A percentile compares a stretch with the other conserved stretches of the same genome.
These are phyloP conservation scores for Bettongia penicillata DNA, from an alignment of 2,113 vertebrate species.

Conservation along the genomic window DNA sequence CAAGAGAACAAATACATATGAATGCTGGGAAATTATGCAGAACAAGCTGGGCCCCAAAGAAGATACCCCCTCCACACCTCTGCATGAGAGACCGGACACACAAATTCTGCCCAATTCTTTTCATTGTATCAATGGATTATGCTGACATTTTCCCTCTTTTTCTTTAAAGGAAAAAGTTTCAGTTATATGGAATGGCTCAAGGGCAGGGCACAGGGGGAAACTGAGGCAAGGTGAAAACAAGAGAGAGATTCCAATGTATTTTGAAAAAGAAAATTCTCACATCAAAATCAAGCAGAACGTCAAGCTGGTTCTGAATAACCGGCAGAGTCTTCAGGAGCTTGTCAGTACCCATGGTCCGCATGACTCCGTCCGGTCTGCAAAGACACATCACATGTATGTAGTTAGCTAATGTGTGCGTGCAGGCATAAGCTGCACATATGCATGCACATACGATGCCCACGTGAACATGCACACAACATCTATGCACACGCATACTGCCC, in stretches of 20 bases:
- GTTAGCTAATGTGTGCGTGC: not conserved
- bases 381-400: not conserved
- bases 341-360: constrained; percentile 95
- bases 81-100: not conserved
- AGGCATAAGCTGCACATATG: no score
- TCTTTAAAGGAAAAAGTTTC: not conserved
- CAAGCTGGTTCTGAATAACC: constrained; percentile 96
- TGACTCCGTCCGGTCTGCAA: constrained; percentile 91
- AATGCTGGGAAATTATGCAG: not conserved
- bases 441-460: no score
- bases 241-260: constrained; percentile 5
- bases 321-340: constrained; percentile 95
- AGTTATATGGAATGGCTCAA: not conserved
- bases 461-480: no score
- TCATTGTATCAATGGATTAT: not conserved
- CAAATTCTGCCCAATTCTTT: not conserved
- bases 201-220: not conserved
- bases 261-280: constrained; percentile 81
- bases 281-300: constrained; percentile 96
- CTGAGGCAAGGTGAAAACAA: not conserved
- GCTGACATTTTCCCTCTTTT: not conserved
- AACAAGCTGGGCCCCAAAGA: not conserved
- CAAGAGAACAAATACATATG: not conserved
- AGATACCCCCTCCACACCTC: not conserved
- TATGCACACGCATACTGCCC: not conserved